Evolutionary conservation across 1,140 invertebrate species (phyloP).

Genomic region (Globodera ellingtonae): DNA sequence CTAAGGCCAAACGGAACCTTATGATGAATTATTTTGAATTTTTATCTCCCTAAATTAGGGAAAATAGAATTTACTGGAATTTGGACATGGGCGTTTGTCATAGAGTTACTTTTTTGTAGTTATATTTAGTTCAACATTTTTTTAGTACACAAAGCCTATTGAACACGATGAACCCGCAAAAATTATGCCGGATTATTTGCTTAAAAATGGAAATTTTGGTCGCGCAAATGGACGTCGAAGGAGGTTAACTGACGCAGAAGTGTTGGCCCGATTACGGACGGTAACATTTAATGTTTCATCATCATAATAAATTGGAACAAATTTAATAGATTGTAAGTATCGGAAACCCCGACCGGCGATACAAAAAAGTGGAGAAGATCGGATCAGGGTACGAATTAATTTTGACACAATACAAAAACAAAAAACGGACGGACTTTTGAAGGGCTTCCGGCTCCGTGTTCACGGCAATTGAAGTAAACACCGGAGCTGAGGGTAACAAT

Average conservation of each 20-base stretch:
- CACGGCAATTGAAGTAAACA: conserved; percentile 91
- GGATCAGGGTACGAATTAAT: conserved; percentile 77
- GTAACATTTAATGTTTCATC: conserved; percentile 72
- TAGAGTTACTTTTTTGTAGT: too few relatives aligned
- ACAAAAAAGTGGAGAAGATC: conserved; percentile 98
- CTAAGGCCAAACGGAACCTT: not conserved
- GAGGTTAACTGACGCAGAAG: conserved; percentile 95
- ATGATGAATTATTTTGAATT: too few relatives aligned
- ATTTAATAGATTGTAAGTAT: conserved; percentile 31
- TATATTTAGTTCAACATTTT: conserved; percentile 14
- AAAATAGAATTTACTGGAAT: too few relatives aligned
- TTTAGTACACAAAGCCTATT: conserved; percentile 91
- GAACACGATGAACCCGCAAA: conserved; percentile 74
- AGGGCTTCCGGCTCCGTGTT: conserved; percentile 94
- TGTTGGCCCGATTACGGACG: conserved; percentile 79
- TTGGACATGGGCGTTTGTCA: too few relatives aligned
- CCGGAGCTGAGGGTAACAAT: conserved; percentile 77
- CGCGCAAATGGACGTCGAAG: conserved; percentile 74
- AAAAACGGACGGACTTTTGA: too few relatives aligned
- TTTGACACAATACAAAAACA: not conserved
- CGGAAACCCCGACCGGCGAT: conserved; percentile 73
- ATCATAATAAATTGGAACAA: not conserved
- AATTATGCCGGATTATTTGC: conserved; percentile 28
- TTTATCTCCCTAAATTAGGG: too few relatives aligned
- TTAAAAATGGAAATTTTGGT: conserved; percentile 63